Conservation (phyloP, 2,113 vertebrate genomes). For the Holacanthus passer region DNA sequence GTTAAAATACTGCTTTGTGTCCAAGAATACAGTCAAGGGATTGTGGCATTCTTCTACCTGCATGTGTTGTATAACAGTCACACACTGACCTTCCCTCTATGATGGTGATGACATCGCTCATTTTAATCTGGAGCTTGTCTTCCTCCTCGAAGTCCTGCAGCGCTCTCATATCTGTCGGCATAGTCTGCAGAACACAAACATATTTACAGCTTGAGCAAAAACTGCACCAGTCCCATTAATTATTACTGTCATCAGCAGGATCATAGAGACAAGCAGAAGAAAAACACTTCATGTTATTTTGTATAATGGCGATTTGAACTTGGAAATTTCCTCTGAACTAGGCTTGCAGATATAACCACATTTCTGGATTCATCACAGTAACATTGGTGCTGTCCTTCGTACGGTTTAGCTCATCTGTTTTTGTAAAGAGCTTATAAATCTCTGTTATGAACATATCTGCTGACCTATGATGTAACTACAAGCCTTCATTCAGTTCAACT, state of each 20-base stretch:
- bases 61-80: not conserved
- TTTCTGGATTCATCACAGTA: not conserved
- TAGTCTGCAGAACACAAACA: slow-evolving; percentile 83
- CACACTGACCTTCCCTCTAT: slow-evolving; percentile 94
- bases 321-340: too few relatives aligned
- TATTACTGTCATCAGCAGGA: slow-evolving; percentile 7
- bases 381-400: too few relatives aligned
- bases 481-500: not conserved
- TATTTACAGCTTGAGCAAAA: not conserved
- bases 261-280: not conserved
- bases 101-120: slow-evolving; percentile 97
- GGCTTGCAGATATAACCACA: not conserved
- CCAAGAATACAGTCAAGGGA: not conserved
- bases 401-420: too few relatives aligned
- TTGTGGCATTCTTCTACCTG: not conserved
- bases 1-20: slow-evolving; percentile 7
- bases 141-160: slow-evolving; percentile 97
- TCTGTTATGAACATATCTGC: not conserved
- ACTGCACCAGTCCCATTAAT: not conserved
- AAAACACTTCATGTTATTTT: not conserved
- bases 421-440: too few relatives aligned
- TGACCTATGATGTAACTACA: not conserved
- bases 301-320: slow-evolving; percentile 9
- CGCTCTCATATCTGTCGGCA: slow-evolving; percentile 97
- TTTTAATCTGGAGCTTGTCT: slow-evolving; percentile 93